Evolutionary conservation across 2,888 invertebrate species (phyloP), one percentile per base, ranked within the genome.

Genomic region (Anthophora plumipes): DNA sequence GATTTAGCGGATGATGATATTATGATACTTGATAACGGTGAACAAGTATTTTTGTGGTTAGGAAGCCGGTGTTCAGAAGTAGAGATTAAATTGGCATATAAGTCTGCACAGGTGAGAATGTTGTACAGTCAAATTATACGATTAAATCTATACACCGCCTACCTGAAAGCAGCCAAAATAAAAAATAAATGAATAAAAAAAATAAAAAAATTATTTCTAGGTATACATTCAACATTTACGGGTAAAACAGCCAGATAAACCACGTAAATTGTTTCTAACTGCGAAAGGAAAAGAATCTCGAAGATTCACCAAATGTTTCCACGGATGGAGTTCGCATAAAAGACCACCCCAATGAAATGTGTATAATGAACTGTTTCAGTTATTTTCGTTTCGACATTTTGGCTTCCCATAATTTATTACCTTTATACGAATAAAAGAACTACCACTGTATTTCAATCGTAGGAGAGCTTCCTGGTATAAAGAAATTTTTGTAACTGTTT

Each of bases 1-100:
- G 99, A 99, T 94, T 95, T 99, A 88, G 99, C 99, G 0, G 99
- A 99, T 94, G 99, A 99, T 93, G 99, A 99, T 94, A 99, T 99
- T 50, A 99, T 99, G 99, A 98, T 99, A 87, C 94, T 99, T 87
- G 99, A 99, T 94, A 99, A 98, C 92, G 99, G 99, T 5, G 97
- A 98, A 90, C 98, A 99, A 94, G 98, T 99, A 73, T 99, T 98
- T 94, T 95, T 99, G 70, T 99, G 99, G 99, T 95, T 99, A 72
- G 99, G 99, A 12, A 96, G 98, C 73, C 97, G 97, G 89, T 98
- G 99, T 91, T 98, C 98, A 76, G 99, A 99, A 94, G 99, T 99
- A 6, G 99, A 99, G 94, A 98, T 99, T 78, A 99, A 99, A 94
- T 95, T 99, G 71, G 99, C 99, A 0, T 99, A 98, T 93, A 99